A percentile compares a stretch with the other conserved stretches of the same genome.
Conservation (phyloP, 2,797 vertebrate genomes). For the Mastacembelus armatus region DNA sequence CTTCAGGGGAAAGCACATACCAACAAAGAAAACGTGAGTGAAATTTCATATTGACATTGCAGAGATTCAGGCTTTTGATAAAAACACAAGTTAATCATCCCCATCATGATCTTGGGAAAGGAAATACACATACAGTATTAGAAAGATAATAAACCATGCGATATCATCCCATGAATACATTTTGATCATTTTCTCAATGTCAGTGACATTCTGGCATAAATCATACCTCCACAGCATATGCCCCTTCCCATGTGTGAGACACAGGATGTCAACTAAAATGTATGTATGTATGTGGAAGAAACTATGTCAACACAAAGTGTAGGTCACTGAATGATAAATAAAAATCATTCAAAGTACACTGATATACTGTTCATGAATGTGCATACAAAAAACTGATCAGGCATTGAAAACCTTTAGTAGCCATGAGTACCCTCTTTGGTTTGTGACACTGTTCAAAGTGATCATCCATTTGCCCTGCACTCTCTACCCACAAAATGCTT, state of each 20-base stretch:
- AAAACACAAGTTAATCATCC: conserved; percentile 63
- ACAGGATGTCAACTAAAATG: conserved; percentile 49
- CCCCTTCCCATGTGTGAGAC: conserved; percentile 26
- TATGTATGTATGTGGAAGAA: conserved; percentile 31
- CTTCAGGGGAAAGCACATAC: conserved; percentile 59
- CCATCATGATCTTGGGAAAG: conserved; percentile 61
- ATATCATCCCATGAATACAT: conserved; percentile 63
- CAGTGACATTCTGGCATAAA: conserved; percentile 53
- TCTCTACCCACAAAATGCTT: conserved; percentile 30
- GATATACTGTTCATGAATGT: conserved; percentile 61
- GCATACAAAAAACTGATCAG: conserved; percentile 45
- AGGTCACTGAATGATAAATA: conserved; percentile 27
- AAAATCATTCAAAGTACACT: conserved; percentile 53
- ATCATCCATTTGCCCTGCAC: conserved; percentile 25
- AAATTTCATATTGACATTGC: conserved; percentile 57
- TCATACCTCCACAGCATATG: conserved; percentile 38
- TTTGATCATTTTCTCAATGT: conserved; percentile 56
- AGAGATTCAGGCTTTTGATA: conserved; percentile 64
- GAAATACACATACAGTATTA: conserved; percentile 71
- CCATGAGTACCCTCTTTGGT: conserved; percentile 77
- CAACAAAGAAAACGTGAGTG: conserved; percentile 57
- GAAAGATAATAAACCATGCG: conserved; percentile 77
- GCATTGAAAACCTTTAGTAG: conserved; percentile 48
- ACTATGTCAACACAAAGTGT: conserved; percentile 47
- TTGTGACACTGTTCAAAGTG: conserved; percentile 60